These are phyloP conservation scores for Euleptes europaea DNA, from an alignment of 2,113 vertebrate genomes.

Conservation along the genomic window DNA sequence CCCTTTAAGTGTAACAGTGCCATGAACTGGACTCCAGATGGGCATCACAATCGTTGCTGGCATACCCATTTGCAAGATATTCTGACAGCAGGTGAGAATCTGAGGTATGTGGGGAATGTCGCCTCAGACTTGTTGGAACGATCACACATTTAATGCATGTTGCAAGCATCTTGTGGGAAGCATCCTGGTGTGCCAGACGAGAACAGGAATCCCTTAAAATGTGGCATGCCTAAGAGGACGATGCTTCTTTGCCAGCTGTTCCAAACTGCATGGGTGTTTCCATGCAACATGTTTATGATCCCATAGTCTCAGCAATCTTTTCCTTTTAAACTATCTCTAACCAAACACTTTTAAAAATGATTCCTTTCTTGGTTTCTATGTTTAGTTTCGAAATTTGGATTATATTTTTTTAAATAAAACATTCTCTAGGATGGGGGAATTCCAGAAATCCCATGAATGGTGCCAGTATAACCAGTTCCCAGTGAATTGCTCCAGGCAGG, in stretches of 20 bases:
- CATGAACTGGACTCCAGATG: not conserved
- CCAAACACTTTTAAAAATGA: not conserved
- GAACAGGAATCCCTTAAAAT: not conserved
- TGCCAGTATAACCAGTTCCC: slow-evolving; percentile 24
- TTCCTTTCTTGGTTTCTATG: not conserved
- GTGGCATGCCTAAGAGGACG: not conserved
- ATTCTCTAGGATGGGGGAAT: not conserved
- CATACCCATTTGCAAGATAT: not conserved
- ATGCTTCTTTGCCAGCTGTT: slow-evolving; percentile 2
- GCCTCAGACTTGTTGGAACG: not conserved
- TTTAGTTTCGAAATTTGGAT: not conserved
- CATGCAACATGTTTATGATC: not conserved
- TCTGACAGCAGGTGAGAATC: not conserved
- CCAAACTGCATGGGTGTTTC: slow-evolving; percentile 10
- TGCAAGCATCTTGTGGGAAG: not conserved
- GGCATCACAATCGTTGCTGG: not conserved
- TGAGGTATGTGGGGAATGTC: not conserved
- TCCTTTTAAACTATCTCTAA: not conserved
- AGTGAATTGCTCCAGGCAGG: slow-evolving; percentile 1
- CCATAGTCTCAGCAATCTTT: not conserved
- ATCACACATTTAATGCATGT: not conserved
- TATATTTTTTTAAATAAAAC: not conserved
- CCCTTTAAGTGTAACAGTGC: not conserved
- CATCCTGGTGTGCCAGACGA: not conserved
- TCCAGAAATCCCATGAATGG: not conserved